These are phyloP conservation scores for Zaprionus bogoriensis DNA, from an alignment of 2,888 invertebrate species.

Conservation along the genomic window DNA sequence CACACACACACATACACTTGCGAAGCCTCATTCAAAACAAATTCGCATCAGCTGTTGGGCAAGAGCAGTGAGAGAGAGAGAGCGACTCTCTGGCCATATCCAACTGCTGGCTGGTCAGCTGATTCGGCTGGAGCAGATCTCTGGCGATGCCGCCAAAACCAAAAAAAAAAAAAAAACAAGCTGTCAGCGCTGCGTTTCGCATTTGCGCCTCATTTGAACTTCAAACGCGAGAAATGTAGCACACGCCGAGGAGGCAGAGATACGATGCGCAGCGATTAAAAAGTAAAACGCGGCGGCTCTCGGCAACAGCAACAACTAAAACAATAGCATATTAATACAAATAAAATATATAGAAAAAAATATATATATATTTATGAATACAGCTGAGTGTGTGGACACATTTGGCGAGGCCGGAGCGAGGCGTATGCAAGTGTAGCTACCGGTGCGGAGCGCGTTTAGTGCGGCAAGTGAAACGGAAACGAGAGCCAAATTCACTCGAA, in stretches of 20 bases:
- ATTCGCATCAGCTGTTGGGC: neutral
- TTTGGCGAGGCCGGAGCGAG: too few species aligned
- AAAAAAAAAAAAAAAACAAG: constrained; percentile 23
- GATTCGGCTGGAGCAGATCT: constrained; percentile 53
- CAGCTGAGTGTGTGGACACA: too few species aligned
- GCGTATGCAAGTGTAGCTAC: neutral
- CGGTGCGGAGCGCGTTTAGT: neutral
- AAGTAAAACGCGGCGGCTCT: constrained; percentile 14
- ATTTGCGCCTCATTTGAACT: constrained; percentile 71
- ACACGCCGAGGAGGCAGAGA: constrained; percentile 49
- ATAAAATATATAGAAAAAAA: constrained; percentile 16
- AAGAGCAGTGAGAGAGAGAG: too few species aligned
- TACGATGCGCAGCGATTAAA: constrained; percentile 45
- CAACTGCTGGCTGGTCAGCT: constrained; percentile 42
- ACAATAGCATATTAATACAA: constrained; percentile 19
- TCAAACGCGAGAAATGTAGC: constrained; percentile 77
- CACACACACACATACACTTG: neutral
- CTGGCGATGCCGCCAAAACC: constrained; percentile 45
- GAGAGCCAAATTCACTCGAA: neutral
- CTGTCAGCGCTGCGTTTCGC: constrained; percentile 58
- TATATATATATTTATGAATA: too few species aligned
- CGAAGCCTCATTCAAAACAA: neutral
- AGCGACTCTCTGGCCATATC: too few species aligned
- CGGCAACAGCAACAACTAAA: constrained; percentile 15
- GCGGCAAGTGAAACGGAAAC: neutral